Conservation (phyloP, 2,888 invertebrate genomes). For the Alcis repandata region DNA sequence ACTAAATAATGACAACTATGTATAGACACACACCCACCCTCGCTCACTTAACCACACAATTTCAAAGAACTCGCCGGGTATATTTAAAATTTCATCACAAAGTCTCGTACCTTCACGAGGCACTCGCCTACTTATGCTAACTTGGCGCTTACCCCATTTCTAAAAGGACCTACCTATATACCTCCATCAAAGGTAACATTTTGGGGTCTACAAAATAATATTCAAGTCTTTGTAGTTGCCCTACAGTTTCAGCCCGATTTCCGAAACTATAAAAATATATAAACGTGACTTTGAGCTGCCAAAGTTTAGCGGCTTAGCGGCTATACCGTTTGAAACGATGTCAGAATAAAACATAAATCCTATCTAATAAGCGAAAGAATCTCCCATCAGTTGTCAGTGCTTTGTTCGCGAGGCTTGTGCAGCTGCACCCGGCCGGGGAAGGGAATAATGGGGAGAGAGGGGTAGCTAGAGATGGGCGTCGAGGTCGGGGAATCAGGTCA, state of each 20-base stretch:
- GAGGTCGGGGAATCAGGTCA: constrained; percentile 74
- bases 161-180: background rate
- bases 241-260: too few relatives aligned
- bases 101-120: background rate
- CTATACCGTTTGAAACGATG: background rate
- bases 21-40: too few relatives aligned
- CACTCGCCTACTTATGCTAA: background rate
- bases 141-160: background rate
- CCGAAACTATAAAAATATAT: too few relatives aligned
- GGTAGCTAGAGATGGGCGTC: constrained; percentile 38
- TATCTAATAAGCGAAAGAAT: constrained; percentile 22
- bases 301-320: too few relatives aligned
- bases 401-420: constrained; percentile 30
- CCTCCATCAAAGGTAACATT: background rate
- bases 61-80: background rate
- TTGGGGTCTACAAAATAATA: background rate
- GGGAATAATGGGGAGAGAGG: constrained; percentile 37
- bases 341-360: constrained; percentile 6
- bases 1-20: too few relatives aligned
- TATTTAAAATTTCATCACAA: background rate
- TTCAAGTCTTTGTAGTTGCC: background rate
- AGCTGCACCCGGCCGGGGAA: constrained; percentile 44
- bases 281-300: too few relatives aligned
- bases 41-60: background rate
- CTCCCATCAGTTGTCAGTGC: constrained; percentile 22